These are phyloP conservation scores for Stigmatopora argus DNA, from an alignment of 2,113 vertebrate genomes.

Conservation along the genomic window DNA sequence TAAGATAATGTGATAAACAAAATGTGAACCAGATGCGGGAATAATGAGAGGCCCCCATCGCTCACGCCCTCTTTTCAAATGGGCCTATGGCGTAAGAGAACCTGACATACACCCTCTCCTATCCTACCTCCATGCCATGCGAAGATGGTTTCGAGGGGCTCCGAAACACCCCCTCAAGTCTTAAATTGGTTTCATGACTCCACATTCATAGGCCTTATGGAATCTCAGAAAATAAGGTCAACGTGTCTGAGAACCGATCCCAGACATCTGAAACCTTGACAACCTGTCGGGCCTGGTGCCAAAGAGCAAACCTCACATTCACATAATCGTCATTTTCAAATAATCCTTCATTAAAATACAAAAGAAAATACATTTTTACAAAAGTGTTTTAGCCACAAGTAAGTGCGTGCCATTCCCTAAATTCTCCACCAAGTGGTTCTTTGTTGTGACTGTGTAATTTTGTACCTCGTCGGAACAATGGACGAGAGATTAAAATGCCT, in stretches of 20 bases:
- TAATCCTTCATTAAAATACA: not conserved
- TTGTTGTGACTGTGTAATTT: not conserved
- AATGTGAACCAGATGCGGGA: conserved; percentile 61
- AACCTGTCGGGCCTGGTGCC: not conserved
- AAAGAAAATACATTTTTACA: not conserved
- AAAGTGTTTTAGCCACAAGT: not conserved
- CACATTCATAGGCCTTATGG: not conserved
- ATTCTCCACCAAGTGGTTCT: not conserved
- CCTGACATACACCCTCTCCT: not conserved
- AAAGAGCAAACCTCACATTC: not conserved
- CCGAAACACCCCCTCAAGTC: not conserved
- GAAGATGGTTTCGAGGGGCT: not conserved
- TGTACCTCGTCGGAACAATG: not conserved
- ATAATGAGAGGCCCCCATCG: not conserved
- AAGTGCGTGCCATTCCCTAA: not conserved
- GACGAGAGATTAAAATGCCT: not conserved
- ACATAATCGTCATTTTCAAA: not conserved
- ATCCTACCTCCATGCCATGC: not conserved
- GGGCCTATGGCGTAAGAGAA: conserved; percentile 39
- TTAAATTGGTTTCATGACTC: not conserved
- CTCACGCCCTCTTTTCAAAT: conserved; percentile 33
- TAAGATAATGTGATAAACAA: not conserved
- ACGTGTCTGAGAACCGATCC: not conserved
- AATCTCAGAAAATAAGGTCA: not conserved
- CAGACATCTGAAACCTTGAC: not conserved